These are phyloP conservation scores for Lumbricus terrestris DNA, from an alignment of 2,888 invertebrate genomes.

Conservation along the genomic window DNA sequence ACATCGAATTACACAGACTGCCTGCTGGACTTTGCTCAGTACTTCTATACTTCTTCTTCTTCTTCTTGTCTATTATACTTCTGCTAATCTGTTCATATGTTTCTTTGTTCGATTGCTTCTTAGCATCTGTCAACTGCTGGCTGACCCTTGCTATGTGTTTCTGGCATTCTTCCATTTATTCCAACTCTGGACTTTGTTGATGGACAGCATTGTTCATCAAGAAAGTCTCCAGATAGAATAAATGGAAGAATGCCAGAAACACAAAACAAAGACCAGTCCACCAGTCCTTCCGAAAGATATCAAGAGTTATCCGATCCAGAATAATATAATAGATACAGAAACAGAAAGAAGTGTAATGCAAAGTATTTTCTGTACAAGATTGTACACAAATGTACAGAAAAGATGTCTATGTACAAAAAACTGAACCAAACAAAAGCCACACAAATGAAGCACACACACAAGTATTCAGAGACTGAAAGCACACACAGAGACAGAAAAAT, in stretches of 20 bases:
- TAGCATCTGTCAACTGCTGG: no score
- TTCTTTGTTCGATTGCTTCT: no score
- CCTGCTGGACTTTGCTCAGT: background rate
- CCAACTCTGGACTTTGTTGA: no score
- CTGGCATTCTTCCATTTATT: no score
- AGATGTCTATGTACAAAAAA: no score
- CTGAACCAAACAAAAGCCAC: background rate
- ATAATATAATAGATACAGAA: background rate
- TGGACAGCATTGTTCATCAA: background rate
- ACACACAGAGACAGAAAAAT: background rate
- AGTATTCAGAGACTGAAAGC: background rate
- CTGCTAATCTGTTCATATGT: no score
- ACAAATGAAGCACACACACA: background rate
- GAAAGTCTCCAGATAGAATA: background rate
- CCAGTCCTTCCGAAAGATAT: background rate
- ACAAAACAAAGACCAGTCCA: background rate
- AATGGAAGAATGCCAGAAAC: background rate
- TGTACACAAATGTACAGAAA: no score
- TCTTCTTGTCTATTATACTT: no score
- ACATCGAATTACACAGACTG: background rate
- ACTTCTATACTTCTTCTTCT: no score
- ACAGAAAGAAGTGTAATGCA: background rate
- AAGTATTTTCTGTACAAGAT: background rate
- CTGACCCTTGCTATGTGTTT: no score
- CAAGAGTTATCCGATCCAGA: background rate